Base-by-base conservation (phyloP, 92 coral and sea anemone species). In the Porites lobata region DNA sequence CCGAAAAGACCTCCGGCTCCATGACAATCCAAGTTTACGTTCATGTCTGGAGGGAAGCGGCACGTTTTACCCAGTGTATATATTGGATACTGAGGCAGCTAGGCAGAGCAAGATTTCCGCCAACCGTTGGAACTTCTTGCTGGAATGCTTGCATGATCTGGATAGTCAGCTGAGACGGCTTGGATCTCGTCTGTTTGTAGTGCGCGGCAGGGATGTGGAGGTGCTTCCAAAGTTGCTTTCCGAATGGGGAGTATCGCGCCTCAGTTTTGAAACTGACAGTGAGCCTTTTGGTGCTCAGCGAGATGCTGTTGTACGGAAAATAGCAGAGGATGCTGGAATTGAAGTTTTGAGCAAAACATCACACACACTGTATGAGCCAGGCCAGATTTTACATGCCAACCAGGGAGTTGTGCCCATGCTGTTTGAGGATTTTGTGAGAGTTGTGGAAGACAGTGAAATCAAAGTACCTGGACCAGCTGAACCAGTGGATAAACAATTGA, bases 1-100 rank as follows among this genome's bases (percentile, higher is more conserved):
- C 73, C 88, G 94, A 59, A 95, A 95, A 76, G 96, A 95, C 76
- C 91, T 95, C 51, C 90, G 98, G 56, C 90, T 96, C 53, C 98
- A 96, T 58, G 98, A 96, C 93, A 96, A 96, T 74, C 98, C 98
- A 50, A 90, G 95, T 17, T 93, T 95, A 19, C 58, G 87, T 63
- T 88, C 93, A 56, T 93, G 96, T 10, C 20, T 94, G 75, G 70
- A 85, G 12, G 86, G 86, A 61, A 87, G 96, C 81, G 85, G 91
- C 53, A 84, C 85, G 50, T 93, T 95, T 75, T 93, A 90, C 80
- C 94, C 94, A 7, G 86, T 93, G 63, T 95, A 93, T 68, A 62
- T 95, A 14, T 80, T 95, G 88, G 98, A 93, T 85, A 77, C 91
- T 32, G 90, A 79, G 19, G 92, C 91, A 56, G 87, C 87, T 9